Evolutionary conservation across 2,797 vertebrate genomes (phyloP), one percentile per base, ranked within the genome.

Genomic region (Halcyon leucocephala): DNA sequence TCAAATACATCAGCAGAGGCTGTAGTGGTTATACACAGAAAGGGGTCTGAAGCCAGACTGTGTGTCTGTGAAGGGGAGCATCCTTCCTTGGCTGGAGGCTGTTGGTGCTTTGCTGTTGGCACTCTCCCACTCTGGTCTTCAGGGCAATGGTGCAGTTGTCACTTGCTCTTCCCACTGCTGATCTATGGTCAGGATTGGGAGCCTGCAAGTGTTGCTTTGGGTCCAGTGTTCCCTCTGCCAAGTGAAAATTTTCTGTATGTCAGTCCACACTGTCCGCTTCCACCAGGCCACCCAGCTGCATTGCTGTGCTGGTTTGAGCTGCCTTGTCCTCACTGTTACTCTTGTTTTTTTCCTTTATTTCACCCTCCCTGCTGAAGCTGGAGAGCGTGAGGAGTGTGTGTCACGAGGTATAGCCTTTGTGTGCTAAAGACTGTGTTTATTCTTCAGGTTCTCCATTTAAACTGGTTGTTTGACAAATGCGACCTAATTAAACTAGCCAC

Each of bases 401-500:
- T 92, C 65, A 65, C 81, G 67, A 92, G 39, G 17, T 72, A 33
- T 25, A 64, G 49, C 13, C 69, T 86, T 7, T 71, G 62, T 76
- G 65, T 71, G 51, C 44, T 86, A 18, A 89, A 58, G 85, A 72
- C 42, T 69, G 77, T 82, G 41, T 91, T 97, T 95, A 58, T 76
- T 91, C 57, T 82, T 62, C 79, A 69, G 67, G 24, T 71, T 94
- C 35, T 83, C 28, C 52, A 58, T 95, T 93, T 92, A 85, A 96
- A 74, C 76, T 44, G 33, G 18, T 92, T 86, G 14, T 85, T 96
- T 94, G 84, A 87, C 78, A 95, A 65, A 80, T 91, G 70, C 7
- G 67, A 89, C 89, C 93, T 95, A 73, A 84, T 97, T 95, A 94
- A 95, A 91, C 54, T 76, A 76, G 66, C 91, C 82, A 80, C 49